Percentiles rank a stretch among this genome's conserved stretches.
Evolutionary conservation across 2,888 invertebrate genomes (phyloP).

Genomic region (Caradrina kadenii): DNA sequence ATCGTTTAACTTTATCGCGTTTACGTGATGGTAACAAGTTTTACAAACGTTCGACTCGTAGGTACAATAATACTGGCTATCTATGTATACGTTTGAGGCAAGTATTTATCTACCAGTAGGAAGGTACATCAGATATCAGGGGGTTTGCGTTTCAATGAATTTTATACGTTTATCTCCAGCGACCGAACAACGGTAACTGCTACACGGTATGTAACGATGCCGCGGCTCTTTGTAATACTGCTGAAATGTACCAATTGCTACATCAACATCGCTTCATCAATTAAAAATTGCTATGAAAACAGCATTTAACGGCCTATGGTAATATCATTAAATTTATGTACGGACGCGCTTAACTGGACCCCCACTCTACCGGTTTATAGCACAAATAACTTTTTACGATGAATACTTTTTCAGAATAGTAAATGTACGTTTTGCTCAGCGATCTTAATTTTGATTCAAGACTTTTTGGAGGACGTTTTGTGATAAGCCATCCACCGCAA

Average conservation of each 20-base stretch:
- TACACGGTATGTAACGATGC: conserved; percentile 16
- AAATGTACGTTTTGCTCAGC: conserved; percentile 52
- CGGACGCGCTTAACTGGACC: conserved; percentile 51
- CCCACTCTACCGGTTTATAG: conserved; percentile 34
- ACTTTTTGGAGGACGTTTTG: conserved; percentile 66
- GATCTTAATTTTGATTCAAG: conserved; percentile 67
- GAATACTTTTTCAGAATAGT: conserved; percentile 56
- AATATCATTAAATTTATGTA: conserved; percentile 56
- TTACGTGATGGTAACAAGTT: conserved; percentile 52
- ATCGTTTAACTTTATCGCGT: conserved; percentile 47
- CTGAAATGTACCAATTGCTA: conserved; percentile 37
- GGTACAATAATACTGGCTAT: conserved; percentile 18
- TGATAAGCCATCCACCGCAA: conserved; percentile 71
- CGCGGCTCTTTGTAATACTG: conserved; percentile 25
- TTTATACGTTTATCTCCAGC: conserved; percentile 49
- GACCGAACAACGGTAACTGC: conserved; percentile 23
- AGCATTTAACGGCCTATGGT: conserved; percentile 49
- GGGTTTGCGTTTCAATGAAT: conserved; percentile 54
- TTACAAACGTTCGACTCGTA: conserved; percentile 15
- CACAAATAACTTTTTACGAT: conserved; percentile 50
- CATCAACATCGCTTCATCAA: conserved; percentile 42
- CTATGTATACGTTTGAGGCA: conserved; percentile 3
- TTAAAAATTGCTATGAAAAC: conserved; percentile 55
- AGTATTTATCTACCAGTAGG: not conserved
- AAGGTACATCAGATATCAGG: conserved; percentile 23